Percentiles rank a stretch among this genome's conserved stretches.
These are phyloP conservation scores for Morpho achilles DNA, from an alignment of 2,888 invertebrate species.

Conservation along the genomic window DNA sequence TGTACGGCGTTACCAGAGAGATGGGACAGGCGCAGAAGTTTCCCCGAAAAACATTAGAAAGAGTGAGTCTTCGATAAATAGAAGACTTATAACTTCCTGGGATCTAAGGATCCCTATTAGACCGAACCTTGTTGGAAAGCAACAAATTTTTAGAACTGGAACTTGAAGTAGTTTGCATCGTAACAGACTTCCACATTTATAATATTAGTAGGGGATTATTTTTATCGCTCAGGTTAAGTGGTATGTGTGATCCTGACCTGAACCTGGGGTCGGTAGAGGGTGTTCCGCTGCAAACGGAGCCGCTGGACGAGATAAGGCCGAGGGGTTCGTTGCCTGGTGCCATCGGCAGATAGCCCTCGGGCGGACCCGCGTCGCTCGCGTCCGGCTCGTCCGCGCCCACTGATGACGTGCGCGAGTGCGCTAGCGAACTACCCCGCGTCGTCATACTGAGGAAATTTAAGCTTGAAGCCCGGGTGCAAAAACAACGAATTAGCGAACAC, in stretches of 20 bases:
- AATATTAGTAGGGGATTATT: no score
- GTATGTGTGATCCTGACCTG: slow-evolving; percentile 38
- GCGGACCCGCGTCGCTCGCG: slow-evolving; percentile 28
- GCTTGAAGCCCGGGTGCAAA: slow-evolving; percentile 10
- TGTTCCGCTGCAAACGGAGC: slow-evolving; percentile 88
- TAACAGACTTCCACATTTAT: slow-evolving; percentile 9
- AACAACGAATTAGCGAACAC: slow-evolving; percentile 1
- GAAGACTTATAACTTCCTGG: no score
- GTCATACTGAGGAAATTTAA: slow-evolving; percentile 36
- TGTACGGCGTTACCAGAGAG: no score
- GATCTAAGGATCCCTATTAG: no score
- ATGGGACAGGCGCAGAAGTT: no score
- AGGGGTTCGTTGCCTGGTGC: slow-evolving; percentile 65
- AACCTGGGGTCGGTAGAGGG: slow-evolving; percentile 89
- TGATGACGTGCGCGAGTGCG: slow-evolving; percentile 82
- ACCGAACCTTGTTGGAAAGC: no score
- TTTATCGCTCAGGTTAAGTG: no score
- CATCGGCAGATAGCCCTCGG: slow-evolving; percentile 84
- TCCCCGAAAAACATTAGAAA: no score
- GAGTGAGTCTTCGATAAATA: no score
- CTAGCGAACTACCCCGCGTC: slow-evolving; percentile 54
- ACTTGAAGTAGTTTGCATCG: no score
- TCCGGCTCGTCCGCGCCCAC: slow-evolving; percentile 41
- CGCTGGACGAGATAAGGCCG: slow-evolving; percentile 72
- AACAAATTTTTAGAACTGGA: no score